These are phyloP conservation scores for Dicrostonyx torquatus DNA, from an alignment of 2,797 vertebrate species.

Conservation along the genomic window DNA sequence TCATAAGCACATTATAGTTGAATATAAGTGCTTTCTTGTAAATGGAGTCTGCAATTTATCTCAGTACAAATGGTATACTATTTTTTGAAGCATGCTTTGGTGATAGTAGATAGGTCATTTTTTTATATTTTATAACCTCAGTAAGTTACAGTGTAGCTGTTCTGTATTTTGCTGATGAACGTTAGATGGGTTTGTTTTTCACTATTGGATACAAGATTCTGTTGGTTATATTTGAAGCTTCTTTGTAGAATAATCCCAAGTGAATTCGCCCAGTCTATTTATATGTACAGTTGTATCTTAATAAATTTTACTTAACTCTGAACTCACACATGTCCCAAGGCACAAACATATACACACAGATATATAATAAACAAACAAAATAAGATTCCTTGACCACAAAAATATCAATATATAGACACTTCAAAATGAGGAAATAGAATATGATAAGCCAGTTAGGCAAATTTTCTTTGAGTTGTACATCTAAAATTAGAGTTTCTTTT, in stretches of 20 bases:
- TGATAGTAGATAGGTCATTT: not conserved
- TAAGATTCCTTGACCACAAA: not conserved
- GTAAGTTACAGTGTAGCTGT: not conserved
- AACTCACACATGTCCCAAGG: not conserved
- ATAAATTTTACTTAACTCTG: not conserved
- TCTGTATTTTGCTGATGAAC: not conserved
- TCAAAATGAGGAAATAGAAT: constrained; percentile 7
- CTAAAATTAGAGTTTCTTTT: constrained; percentile 2
- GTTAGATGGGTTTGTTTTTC: constrained; percentile 29
- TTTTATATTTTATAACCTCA: not conserved
- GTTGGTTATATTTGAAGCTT: not conserved
- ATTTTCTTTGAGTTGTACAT: constrained; percentile 22
- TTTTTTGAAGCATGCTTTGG: not conserved
- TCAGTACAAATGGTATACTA: not conserved
- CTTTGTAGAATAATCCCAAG: constrained; percentile 11
- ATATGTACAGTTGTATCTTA: not conserved
- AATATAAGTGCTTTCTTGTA: not conserved
- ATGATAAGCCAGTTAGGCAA: not conserved
- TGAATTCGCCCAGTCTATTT: not conserved
- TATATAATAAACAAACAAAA: not conserved
- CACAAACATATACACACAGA: not conserved
- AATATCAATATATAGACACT: not conserved
- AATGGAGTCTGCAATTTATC: not conserved
- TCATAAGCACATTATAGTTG: not conserved
- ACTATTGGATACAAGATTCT: not conserved